Evolutionary conservation across 2,888 invertebrate genomes (phyloP), one percentile per base, ranked within the genome.

Genomic region (Arge pagana): DNA sequence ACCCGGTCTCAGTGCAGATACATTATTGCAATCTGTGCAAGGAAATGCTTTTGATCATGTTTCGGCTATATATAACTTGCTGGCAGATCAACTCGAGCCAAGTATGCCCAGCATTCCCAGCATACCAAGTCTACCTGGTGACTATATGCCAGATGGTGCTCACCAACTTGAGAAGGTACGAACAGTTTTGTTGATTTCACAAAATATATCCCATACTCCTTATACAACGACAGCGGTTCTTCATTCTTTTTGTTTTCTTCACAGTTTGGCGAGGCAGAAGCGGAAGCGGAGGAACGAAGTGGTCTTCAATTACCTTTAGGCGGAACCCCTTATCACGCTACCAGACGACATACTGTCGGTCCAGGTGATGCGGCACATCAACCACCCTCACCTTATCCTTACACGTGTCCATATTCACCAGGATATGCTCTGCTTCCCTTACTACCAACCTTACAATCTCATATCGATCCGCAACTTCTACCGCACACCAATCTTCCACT

Each of bases 51-150:
- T 93, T 77, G 95, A 96, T 78, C 93, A 94, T 79, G 89, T 94
- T 63, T 92, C 92, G 65, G 96, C 96, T 60, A 95, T 96, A 65
- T 96, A 96, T 76, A 91, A 94, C 76, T 80, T 96, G 58, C 82
- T 96, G 36, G 83, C 89, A 69, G 95, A 96, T 76, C 90, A 90
- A 71, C 70, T 91, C 54, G 76, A 76, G 55, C 67, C 67, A 37
- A 66, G 74, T 23, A 71, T 72, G 63, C 66, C 67, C 53, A 74
- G 69, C 59, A 68, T 75, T 61, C 72, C 72, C 6, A 74, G 65
- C 59, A 75, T 76, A 62, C 75, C 74, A 56, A 71, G 62, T 58
- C 61, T 74, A 61, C 66, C 76, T n/a, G 70, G 70, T n/a, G 76
- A 74, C 59, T 76, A 76, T 55, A 65, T 71, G 62, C 70, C 74